phyloP scores from a whole-genome alignment of 1,140 invertebrate species.

The Antheraea pernyi region DNA sequence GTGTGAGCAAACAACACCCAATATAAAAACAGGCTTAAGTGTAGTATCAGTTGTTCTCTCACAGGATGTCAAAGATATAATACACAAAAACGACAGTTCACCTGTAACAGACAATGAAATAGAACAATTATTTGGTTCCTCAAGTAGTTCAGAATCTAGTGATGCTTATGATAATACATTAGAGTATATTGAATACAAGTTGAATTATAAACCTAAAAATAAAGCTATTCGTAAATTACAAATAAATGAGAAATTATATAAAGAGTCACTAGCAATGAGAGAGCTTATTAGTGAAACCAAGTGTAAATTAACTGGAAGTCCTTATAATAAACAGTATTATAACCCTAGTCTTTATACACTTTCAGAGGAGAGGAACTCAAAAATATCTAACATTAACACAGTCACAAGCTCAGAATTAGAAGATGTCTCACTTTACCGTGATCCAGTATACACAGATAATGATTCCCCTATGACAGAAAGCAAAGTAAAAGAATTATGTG shows the following conservation, averaged over 20 bases:
- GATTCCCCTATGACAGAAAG: neutral
- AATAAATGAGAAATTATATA: conserved; percentile 7
- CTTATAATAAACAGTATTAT: no score
- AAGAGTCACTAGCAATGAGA: no score
- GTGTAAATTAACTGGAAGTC: no score
- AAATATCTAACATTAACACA: neutral
- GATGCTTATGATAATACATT: conserved; percentile 39
- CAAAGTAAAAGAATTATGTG: neutral
- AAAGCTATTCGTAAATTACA: neutral
- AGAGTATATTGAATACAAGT: conserved; percentile 40
- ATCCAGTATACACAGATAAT: neutral
- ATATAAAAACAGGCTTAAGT: no score
- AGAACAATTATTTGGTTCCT: conserved; percentile 33
- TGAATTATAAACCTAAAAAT: conserved; percentile 30
- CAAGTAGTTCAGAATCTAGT: conserved; percentile 16
- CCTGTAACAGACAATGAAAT: conserved; percentile 48
- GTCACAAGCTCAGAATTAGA: no score
- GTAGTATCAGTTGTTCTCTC: no score
- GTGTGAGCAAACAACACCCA: no score
- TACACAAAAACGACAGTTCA: conserved; percentile 42
- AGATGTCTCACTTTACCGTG: neutral
- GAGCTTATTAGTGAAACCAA: no score
- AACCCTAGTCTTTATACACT: no score
- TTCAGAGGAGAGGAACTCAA: neutral
- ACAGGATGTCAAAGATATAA: no score